Base-by-base conservation (phyloP, 1,140 invertebrate genomes). In the Teleopsis dalmanni region DNA sequence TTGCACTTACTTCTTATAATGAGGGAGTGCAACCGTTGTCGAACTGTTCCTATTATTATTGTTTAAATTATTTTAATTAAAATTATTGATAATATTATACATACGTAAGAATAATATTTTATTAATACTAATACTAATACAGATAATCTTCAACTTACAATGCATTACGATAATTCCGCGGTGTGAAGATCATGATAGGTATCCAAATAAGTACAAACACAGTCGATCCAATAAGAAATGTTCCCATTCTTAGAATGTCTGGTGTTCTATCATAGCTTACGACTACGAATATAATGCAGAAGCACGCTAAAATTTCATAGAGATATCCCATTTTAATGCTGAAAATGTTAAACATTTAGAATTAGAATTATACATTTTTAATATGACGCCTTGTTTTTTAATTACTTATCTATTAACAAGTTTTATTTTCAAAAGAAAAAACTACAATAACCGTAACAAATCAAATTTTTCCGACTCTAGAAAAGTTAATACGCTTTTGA, bases 141-240 rank as follows among this genome's bases (percentile, higher is more conserved):
- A 8, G 14, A 31, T 45, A n/a, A 10, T n/a, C n/a, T n/a, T 19
- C 16, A 11, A 41, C 83, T 85, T 75, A 88, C 85, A 87, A 62
- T 14, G 82, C 85, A 71, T 88, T 88, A 60, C 74, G 78, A 55
- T 81, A 84, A 58, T 83, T 75, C 38, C 78, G 73, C 7, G 85
- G 83, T 50, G 72, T 77, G 3, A 82, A 63, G 13, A 87, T 68
- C 85, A 89, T 88, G 6, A 88, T 64, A 14, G 85, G 85, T 42
- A 88, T 76, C 42, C 80, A 81, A 18, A 78, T 65, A 44, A 81
- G 76, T 1, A 84, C 74, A 52, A 84, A 58, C 16, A 78, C 60
- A 38, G 75, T 76, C 5, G 76, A 58, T 29, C 83, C 51, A 21
- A 79, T 64, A 56, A 83, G 81, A 53, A 85, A 70, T 29, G 75